A percentile compares a stretch with the other conserved stretches of the same genome.
Evolutionary conservation across 2,797 vertebrate species (phyloP).

Genomic region (Delichon dasypus): DNA sequence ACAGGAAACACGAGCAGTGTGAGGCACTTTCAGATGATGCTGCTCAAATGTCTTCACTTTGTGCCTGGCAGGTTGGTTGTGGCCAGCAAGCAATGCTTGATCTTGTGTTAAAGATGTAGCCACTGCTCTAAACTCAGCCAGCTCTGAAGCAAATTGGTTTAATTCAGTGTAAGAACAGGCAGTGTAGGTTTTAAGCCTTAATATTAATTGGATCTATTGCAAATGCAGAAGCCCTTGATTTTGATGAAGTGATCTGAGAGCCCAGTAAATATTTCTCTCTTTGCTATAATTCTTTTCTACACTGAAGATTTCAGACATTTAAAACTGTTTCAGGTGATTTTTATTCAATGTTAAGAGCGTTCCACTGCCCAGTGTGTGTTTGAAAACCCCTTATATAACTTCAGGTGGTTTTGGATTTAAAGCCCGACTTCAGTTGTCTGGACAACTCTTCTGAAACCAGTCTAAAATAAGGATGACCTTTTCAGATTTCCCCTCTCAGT

Average conservation of each 20-base stretch:
- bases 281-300: background rate
- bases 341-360: background rate
- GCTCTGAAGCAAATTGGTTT: background rate
- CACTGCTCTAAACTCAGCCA: background rate
- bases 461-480: background rate
- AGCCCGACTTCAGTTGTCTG: background rate
- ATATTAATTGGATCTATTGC: background rate
- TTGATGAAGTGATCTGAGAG: background rate
- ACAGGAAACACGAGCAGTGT: rapidly evolving
- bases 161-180: background rate
- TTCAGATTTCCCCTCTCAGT: background rate
- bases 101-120: background rate
- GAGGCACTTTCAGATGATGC: background rate
- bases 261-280: background rate
- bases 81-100: background rate
- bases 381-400: background rate
- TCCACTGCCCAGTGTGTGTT: background rate
- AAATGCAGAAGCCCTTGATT: conserved; percentile 17
- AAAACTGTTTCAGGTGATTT: background rate
- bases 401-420: background rate
- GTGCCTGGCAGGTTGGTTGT: background rate
- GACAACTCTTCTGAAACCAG: background rate
- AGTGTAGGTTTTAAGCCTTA: background rate
- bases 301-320: background rate
- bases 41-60: background rate